Evolutionary conservation across 53 echinoderm and acorn worm species (phyloP), one percentile per base, ranked within the genome.

Genomic region (Paracentrotus lividus): DNA sequence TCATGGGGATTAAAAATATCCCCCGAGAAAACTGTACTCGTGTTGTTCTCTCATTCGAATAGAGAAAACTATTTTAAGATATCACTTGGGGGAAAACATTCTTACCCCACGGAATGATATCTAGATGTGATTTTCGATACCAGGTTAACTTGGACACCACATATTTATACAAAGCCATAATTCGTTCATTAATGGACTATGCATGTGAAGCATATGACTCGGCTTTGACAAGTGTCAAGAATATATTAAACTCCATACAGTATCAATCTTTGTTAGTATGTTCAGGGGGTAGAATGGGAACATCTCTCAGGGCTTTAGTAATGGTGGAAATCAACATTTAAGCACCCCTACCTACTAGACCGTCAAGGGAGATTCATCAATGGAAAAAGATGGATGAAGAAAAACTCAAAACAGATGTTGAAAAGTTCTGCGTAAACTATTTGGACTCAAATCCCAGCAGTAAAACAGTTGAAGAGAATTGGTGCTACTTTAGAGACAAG

Each of bases 401-500:
- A n/a, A 85, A 85, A 49, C 51, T 85, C 26, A 52, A 53, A 85
- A 29, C 86, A 51, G 54, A 85, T 8, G 86, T 54, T n/a, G 49
- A 85, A 51, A 85, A 12, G 1, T 85, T 77, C 13, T 77, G 78
- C 16, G 78, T 12, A 40, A 77, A 13, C 45, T 77, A 42, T 16
- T 16, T 77, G 72, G n/a, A 85, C 26, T 85, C 86, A 51, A 52
- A 85, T 16, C 86, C 47, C 53, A 85, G 47, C 27, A 53, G 29
- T 52, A 85, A 85, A 85, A 3, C 54, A 85, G 53, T 85, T 27
- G 54, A 85, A 85, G 86, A 85, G 26, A 85, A 85, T 53, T 85
- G 86, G 86, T 85, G 53, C 52, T 52, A 52, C 86, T 52, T 88
- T n/a, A 88, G 60, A 60, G 88, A 88, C 8, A 88, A 56, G 33